Evolutionary conservation across 2,113 vertebrate genomes (phyloP), one percentile per base, ranked within the genome.

Genomic region (Neotoma lepida): DNA sequence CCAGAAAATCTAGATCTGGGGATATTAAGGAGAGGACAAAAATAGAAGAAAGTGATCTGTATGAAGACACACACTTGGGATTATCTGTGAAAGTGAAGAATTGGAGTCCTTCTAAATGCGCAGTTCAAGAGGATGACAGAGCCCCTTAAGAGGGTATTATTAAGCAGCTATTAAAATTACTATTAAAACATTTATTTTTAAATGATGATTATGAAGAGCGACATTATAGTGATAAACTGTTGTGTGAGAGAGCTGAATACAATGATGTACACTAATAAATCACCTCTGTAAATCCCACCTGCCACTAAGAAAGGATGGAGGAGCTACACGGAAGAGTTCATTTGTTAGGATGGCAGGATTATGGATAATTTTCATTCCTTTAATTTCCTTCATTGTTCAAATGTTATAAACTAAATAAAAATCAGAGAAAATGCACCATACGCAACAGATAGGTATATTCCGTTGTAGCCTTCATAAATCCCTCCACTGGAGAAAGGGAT

Each of bases 351-450:
- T 89, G 54, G n/a, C 63, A 88, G 78, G 78, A 81, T 95, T 91
- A 91, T 7, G 30, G 87, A 71, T 94, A 54, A 87, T 95, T 95
- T 94, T 97, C 86, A 94, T 84, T 73, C 70, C 70, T 88, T 96
- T 95, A 93, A 95, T 92, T 97, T 96, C 94, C 41, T 30, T 70
- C 95, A 95, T 94, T 96, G 89, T 96, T 93, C 87, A 76, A 94
- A 95, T 63, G 74, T 84, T 94, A 78, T 66, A 49, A 96, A 93
- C 78, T 64, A 94, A 96, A 93, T 86, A 96, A 96, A 96, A 95
- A 93, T 70, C 84, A 84, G 84, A 28, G 2, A 2, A 80, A 90
- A 94, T 82, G 68, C 84, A 96, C 76, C 44, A n/a, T 91, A 94
- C 15, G 66, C 82, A 93, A 96, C 90, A 95, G 92, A 90, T 76